Conservation (phyloP, 2,888 invertebrate species). For the Anoplius nigerrimus region DNA sequence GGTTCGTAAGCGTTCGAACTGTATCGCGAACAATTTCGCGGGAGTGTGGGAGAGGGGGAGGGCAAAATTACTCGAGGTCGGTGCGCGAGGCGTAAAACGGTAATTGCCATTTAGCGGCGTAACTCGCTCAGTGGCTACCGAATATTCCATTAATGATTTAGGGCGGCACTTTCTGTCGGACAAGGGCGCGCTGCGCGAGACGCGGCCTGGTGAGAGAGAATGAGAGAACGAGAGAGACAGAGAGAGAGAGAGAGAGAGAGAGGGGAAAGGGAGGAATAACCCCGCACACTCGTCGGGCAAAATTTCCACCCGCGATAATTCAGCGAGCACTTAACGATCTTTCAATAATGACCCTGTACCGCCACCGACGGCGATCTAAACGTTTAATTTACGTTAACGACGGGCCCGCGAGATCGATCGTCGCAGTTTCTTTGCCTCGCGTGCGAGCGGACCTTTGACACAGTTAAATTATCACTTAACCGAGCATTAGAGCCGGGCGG, state of each 20-base stretch:
- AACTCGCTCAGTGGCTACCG: conserved; percentile 53
- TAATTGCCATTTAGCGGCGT: conserved; percentile 56
- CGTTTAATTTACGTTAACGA: conserved; percentile 57
- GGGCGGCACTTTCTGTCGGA: conserved; percentile 51
- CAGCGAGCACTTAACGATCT: conserved; percentile 57
- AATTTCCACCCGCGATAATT: conserved; percentile 56
- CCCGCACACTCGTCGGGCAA: conserved; percentile 41
- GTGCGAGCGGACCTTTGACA: too few relatives aligned
- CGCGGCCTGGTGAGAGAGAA: background rate
- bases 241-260: background rate
- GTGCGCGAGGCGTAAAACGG: conserved; percentile 57
- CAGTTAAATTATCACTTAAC: too few relatives aligned
- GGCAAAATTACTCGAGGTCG: conserved; percentile 54
- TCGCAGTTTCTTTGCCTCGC: too few relatives aligned
- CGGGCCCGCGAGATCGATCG: conserved; percentile 18
- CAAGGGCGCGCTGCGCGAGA: background rate
- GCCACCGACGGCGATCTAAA: conserved; percentile 47
- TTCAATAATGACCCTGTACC: conserved; percentile 53
- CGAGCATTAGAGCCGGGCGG: too few relatives aligned
- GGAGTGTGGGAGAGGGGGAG: conserved; percentile 25
- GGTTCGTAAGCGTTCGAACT: conserved; percentile 16
- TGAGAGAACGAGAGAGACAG: background rate
- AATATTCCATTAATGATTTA: conserved; percentile 60
- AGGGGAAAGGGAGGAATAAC: conserved; percentile 17
- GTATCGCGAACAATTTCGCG: conserved; percentile 51